Percentiles rank a stretch among this genome's conserved stretches.
Conservation (phyloP, 1,140 invertebrate species). For the Euglossa dilemma region DNA sequence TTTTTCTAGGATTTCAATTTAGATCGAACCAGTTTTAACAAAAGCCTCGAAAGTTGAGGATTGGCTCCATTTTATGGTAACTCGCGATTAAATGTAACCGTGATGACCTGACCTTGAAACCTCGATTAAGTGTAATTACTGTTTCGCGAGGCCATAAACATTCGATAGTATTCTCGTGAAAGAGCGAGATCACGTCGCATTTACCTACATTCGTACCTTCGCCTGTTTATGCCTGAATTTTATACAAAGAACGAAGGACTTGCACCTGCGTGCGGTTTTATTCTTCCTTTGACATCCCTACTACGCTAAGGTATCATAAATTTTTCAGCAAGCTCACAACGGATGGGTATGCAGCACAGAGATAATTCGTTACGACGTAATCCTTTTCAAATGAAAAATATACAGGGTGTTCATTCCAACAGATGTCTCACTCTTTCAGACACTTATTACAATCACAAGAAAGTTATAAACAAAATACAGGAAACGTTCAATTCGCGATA, state of each 20-base stretch:
- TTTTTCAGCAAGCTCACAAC: neutral
- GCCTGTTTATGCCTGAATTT: constrained; percentile 20
- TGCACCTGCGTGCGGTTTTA: neutral
- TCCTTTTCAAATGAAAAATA: no score
- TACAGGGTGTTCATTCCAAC: no score
- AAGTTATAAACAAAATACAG: no score
- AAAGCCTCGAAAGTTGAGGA: neutral
- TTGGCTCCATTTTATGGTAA: constrained; percentile 9
- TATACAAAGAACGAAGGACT: neutral
- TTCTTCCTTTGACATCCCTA: neutral
- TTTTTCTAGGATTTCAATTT: neutral
- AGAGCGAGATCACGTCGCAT: no score
- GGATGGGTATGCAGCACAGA: neutral
- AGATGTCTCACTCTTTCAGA: no score
- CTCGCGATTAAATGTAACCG: constrained; percentile 52
- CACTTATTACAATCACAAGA: no score
- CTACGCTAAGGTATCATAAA: neutral
- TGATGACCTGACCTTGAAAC: neutral
- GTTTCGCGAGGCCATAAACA: no score
- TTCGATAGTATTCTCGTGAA: no score
- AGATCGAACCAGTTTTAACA: neutral
- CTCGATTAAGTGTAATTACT: no score
- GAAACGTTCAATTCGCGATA: no score
- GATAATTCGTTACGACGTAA: neutral
- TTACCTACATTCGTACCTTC: neutral